These are phyloP conservation scores for Pteronura brasiliensis DNA, from an alignment of 2,113 vertebrate genomes.

Conservation along the genomic window DNA sequence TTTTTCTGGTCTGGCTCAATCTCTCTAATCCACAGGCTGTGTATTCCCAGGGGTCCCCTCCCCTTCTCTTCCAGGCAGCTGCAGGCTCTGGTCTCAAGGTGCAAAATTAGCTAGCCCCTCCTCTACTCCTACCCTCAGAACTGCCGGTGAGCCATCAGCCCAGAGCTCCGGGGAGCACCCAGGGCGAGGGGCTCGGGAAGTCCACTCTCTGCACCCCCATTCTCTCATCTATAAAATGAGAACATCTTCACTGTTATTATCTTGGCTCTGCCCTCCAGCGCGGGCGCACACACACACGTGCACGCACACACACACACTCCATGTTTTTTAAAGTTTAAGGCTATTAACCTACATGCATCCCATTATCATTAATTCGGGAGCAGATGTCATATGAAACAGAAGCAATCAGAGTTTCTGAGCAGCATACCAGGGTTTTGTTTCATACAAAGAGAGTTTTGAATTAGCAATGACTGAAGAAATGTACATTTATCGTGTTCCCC, in stretches of 20 bases:
- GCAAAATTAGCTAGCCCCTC: neutral
- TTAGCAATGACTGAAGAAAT: neutral
- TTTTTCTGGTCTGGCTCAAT: neutral
- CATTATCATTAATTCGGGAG: neutral
- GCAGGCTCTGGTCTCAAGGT: neutral
- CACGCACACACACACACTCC: neutral
- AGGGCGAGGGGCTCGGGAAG: neutral
- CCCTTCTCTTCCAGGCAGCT: slow-evolving; percentile 14
- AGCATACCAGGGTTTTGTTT: neutral
- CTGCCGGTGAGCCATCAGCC: neutral
- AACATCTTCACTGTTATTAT: neutral
- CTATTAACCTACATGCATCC: neutral
- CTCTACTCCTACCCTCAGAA: neutral
- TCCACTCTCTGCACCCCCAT: neutral
- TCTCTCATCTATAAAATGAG: neutral
- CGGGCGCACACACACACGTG: fast-evolving
- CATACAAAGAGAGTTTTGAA: neutral
- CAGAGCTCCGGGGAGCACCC: neutral
- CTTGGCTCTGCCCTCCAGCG: neutral
- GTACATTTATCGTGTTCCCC: neutral
- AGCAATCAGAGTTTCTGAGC: neutral
- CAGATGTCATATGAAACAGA: neutral
- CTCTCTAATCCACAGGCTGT: slow-evolving; percentile 3
- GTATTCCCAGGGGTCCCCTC: slow-evolving; percentile 42
- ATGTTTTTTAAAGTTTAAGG: neutral